Base-by-base conservation (phyloP, 2,797 vertebrate species). In the Macropus fuliginosus region DNA sequence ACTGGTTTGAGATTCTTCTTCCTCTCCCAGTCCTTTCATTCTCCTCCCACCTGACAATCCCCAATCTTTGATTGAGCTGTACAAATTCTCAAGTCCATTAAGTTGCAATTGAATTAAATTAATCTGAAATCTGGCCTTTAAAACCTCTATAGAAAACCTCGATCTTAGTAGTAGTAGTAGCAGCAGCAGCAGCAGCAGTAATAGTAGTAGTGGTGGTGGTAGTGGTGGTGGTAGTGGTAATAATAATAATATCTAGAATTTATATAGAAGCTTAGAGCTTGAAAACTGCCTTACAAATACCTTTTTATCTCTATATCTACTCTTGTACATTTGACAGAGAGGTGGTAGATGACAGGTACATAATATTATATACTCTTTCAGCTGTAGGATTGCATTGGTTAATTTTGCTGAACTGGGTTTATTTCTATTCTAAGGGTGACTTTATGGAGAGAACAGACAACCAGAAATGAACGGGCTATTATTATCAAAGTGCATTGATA, bases 211-310 rank as follows among this genome's bases (percentile, higher is more conserved):
- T 4, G 16, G 34, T 5, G 9, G 34, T 16, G 0, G 31, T n/a
- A 0, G 62, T n/a, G 5, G 13, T n/a, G 12, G 4, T 14, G 1
- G 14, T 66, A 14, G 34, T 2, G 2, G 5, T n/a, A 34, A 4
- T 14, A 14, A n/a, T 66, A n/a, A n/a, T 66, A n/a, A 66, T 18
- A n/a, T 66, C 62, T n/a, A 66, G 34, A 66, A n/a, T 18, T n/a
- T 66, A 66, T n/a, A n/a, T n/a, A 18, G 34, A 66, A 66, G 62
- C 16, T 66, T 18, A 16, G 34, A 66, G 1, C 18, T 66, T 18
- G 34, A 66, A 66, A n/a, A n/a, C 4, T n/a, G 13, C 31, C 18
- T 66, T 18, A n/a, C 14, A 66, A 66, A 16, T 66, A 66, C n/a
- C 29, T 62, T 62, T 62, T 62, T 34, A 62, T 62, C 34, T n/a